Evolutionary conservation across 2,888 invertebrate genomes (phyloP), one percentile per base, ranked within the genome.

Genomic region (Parasteatoda lunata): DNA sequence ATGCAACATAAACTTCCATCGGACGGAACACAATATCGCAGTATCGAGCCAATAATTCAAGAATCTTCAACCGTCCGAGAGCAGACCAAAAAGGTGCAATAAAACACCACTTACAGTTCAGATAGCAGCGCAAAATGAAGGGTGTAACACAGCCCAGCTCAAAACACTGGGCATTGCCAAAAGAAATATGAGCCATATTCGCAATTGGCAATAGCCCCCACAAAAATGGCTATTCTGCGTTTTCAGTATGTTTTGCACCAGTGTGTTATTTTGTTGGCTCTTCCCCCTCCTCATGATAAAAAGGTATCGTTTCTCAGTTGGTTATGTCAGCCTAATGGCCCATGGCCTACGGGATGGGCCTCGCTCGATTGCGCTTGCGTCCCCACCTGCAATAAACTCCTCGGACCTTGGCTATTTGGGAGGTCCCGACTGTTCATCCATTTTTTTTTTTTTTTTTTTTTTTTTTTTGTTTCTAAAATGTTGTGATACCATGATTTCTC

Each of bases 361-460:
- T 47, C 71, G 85, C 48, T 68, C 85, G 80, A 86, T 86, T 86
- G 85, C 85, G 59, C 79, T 13, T 79, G 65, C 66, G 64, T n/a
- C 68, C 66, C 75, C 81, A 75, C 72, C 65, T 70, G 85, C 80
- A 80, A 86, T 86, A 86, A 86, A 86, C 81, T 76, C 71, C 54
- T 76, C 65, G 49, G 68, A 8, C 73, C n/a, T 69, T 59, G 79
- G 79, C 73, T 54, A 52, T 66, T 76, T 77, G 80, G 77, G 85
- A 70, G 77, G 81, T 81, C 81, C 54, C 64, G 73, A 59, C 68
- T 75, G 73, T 66, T 75, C 66, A 59, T 48, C 8, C n/a, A 9
- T 47, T 11, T 13, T n/a, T n/a, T 49, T 75, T 30, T 30, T 30
- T 30, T 0, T 47, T 11, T 13, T n/a, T n/a, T 49, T 75, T 30